These are phyloP conservation scores for Archips xylosteana DNA, from an alignment of 2,888 invertebrate genomes.

Conservation along the genomic window DNA sequence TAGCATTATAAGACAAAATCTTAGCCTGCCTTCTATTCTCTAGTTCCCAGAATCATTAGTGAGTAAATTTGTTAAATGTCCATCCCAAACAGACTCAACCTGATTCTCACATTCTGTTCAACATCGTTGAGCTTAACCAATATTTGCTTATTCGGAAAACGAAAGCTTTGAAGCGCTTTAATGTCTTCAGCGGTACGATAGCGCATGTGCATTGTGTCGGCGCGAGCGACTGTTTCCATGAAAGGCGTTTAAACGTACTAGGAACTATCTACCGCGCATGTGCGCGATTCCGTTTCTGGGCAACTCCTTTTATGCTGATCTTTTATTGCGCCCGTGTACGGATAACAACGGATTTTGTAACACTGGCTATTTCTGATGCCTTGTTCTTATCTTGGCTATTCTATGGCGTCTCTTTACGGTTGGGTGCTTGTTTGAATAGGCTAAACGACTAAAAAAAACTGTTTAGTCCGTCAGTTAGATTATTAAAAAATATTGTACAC, in stretches of 20 bases:
- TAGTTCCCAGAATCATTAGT: conserved; percentile 3
- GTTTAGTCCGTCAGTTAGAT: no score
- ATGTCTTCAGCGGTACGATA: conserved; percentile 5
- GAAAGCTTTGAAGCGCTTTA: conserved; percentile 31
- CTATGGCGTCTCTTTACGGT: conserved; percentile 58
- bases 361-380: conserved; percentile 63
- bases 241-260: conserved; percentile 42
- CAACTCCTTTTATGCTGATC: conserved; percentile 71
- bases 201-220: conserved; percentile 12
- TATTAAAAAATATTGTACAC: no score
- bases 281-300: conserved; percentile 73
- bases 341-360: conserved; percentile 73
- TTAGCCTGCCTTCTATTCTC: background rate
- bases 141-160: conserved; percentile 35
- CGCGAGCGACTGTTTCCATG: conserved; percentile 29
- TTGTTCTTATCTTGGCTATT: conserved; percentile 54
- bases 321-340: conserved; percentile 66
- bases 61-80: conserved; percentile 10
- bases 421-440: conserved; percentile 57
- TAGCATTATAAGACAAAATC: conserved; percentile 15
- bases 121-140: conserved; percentile 24
- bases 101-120: conserved; percentile 38
- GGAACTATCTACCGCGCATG: conserved; percentile 54
- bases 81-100: conserved; percentile 24
- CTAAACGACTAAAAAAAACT: no score